A percentile compares a stretch with the other conserved stretches of the same genome.
These are phyloP conservation scores for Sceliomorpha sp. DNA, from an alignment of 2,888 invertebrate genomes.

Conservation along the genomic window DNA sequence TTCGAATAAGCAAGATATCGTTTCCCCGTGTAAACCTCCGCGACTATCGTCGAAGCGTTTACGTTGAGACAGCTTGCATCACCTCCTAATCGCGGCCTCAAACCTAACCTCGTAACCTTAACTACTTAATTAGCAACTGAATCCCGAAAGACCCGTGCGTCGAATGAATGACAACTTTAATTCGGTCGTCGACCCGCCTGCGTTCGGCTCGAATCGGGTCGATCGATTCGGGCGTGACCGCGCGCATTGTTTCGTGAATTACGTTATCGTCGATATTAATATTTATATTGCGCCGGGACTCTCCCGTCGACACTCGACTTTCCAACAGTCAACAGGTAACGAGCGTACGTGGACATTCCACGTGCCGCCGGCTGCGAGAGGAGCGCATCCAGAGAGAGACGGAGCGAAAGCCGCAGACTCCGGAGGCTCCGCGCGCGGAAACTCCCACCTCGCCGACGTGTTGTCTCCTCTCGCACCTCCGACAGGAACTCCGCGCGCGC, in stretches of 20 bases:
- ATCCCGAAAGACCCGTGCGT: constrained; percentile 17
- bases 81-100: no score
- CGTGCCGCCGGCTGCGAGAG: constrained; percentile 21
- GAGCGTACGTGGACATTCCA: constrained; percentile 20
- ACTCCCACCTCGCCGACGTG: constrained; percentile 58
- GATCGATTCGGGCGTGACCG: constrained; percentile 44
- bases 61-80: no score
- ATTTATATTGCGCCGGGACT: constrained; percentile 49
- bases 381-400: no score
- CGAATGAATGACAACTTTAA: constrained; percentile 37
- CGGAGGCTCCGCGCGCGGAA: constrained; percentile 34
- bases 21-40: no score
- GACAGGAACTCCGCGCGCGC: constrained; percentile 36
- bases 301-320: constrained; percentile 39
- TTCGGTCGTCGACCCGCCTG: constrained; percentile 48
- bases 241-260: constrained; percentile 50
- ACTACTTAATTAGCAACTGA: no score
- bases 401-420: constrained; percentile 52
- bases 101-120: no score
- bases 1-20: no score
- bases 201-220: constrained; percentile 48
- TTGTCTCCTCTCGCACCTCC: constrained; percentile 54
- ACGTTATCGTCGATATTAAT: constrained; percentile 55
- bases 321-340: constrained; percentile 53
- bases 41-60: no score